These are phyloP conservation scores for Cyrtodaria siliqua DNA, from an alignment of 2,888 invertebrate genomes.

Conservation along the genomic window DNA sequence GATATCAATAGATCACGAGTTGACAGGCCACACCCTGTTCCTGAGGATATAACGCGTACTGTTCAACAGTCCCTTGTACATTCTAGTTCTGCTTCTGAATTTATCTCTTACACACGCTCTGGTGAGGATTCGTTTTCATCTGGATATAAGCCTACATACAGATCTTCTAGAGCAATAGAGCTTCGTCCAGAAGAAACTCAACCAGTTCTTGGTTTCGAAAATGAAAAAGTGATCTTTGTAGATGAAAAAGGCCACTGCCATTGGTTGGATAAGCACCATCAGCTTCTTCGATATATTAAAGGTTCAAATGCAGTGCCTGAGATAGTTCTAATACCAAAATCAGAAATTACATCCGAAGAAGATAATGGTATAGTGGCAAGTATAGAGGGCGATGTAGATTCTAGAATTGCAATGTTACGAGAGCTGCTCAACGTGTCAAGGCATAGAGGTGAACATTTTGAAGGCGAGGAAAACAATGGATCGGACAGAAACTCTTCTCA, in stretches of 20 bases:
- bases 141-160: no score
- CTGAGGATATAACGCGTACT: no score
- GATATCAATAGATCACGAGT: slow-evolving; percentile 6
- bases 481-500: no score
- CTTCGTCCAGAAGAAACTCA: slow-evolving; percentile 36
- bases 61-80: no score
- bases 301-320: slow-evolving; percentile 28
- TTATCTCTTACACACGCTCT: no score
- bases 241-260: slow-evolving; percentile 41
- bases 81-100: no score
- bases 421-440: slow-evolving; percentile 16
- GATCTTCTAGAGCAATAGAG: slow-evolving; percentile 22
- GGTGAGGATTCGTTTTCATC: no score
- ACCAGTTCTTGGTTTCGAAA: slow-evolving; percentile 46
- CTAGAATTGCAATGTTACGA: slow-evolving; percentile 43
- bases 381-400: slow-evolving; percentile 44
- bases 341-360: slow-evolving; percentile 3
- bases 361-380: slow-evolving; percentile 33
- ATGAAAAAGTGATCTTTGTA: slow-evolving; percentile 49
- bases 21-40: no score
- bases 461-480: neutral
- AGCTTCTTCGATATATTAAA: slow-evolving; percentile 29
- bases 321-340: slow-evolving; percentile 19
- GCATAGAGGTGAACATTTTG: neutral
- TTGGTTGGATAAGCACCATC: slow-evolving; percentile 50